These are phyloP conservation scores for Stenodema calcarata DNA, from an alignment of 2,888 invertebrate species.

Conservation along the genomic window DNA sequence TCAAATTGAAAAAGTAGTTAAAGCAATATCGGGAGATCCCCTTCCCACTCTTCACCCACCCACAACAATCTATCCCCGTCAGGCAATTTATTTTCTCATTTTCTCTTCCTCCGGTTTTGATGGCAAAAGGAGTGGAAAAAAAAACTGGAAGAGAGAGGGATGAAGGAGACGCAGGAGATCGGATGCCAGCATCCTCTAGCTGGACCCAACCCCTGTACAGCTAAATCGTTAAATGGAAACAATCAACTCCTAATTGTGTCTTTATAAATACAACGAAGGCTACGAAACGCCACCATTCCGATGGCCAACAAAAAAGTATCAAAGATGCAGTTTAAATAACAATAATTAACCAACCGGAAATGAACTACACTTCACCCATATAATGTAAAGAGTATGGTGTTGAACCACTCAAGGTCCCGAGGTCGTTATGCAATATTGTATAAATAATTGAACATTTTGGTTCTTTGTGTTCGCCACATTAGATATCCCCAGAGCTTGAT, in stretches of 20 bases:
- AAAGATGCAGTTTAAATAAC: too few species aligned
- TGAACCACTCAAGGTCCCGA: too few species aligned
- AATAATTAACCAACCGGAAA: too few species aligned
- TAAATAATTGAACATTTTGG: too few species aligned
- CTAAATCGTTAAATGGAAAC: slow-evolving; percentile 45
- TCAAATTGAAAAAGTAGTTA: slow-evolving; percentile 52
- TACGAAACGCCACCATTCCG: too few species aligned
- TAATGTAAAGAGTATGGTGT: too few species aligned
- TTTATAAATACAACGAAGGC: too few species aligned
- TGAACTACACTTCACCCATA: too few species aligned
- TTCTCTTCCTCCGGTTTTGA: slow-evolving; percentile 49
- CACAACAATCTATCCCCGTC: slow-evolving; percentile 52
- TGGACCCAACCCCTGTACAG: background rate
- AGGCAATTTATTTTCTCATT: slow-evolving; percentile 52
- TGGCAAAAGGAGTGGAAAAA: slow-evolving; percentile 20
- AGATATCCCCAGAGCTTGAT: too few species aligned
- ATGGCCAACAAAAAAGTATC: too few species aligned
- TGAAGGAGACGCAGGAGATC: background rate
- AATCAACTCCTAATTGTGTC: slow-evolving; percentile 44
- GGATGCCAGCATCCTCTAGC: background rate
- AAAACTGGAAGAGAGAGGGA: background rate
- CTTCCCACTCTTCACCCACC: background rate
- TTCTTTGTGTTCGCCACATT: too few species aligned
- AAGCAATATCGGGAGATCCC: slow-evolving; percentile 47
- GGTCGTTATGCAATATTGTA: too few species aligned